Evolutionary conservation across 2,888 invertebrate genomes (phyloP).

Genomic region (Brachyptera putata): DNA sequence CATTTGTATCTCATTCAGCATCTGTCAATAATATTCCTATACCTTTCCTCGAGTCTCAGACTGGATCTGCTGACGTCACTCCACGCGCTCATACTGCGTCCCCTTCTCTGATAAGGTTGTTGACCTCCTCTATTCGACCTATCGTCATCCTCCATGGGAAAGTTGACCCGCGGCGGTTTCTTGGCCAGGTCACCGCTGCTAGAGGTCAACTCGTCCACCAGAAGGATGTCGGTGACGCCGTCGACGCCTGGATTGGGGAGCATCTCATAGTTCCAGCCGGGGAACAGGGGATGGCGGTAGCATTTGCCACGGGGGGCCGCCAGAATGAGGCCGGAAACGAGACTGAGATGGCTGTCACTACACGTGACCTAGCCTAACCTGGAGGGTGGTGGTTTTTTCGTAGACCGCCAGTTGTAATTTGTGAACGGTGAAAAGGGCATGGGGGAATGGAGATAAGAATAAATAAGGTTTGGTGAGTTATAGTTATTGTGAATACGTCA

Average conservation of each 20-base stretch:
- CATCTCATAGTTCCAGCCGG: constrained; percentile 47
- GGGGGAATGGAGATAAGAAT: too few relatives aligned
- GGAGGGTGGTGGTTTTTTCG: background rate
- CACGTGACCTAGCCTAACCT: background rate
- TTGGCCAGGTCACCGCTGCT: constrained; percentile 34
- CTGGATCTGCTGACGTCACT: constrained; percentile 81
- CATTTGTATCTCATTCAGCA: too few relatives aligned
- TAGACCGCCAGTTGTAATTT: background rate
- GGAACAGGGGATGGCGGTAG: constrained; percentile 32
- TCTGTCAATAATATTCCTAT: constrained; percentile 32
- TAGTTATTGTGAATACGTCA: too few relatives aligned
- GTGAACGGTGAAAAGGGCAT: background rate
- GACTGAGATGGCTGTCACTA: background rate
- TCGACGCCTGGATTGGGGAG: constrained; percentile 42
- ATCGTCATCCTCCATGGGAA: constrained; percentile 47
- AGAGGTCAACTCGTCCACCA: constrained; percentile 30
- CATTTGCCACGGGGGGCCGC: constrained; percentile 23
- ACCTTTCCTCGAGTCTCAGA: constrained; percentile 76
- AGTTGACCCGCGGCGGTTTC: constrained; percentile 55
- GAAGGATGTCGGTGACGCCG: constrained; percentile 30
- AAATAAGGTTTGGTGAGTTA: too few relatives aligned
- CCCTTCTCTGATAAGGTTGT: constrained; percentile 41
- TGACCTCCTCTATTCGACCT: constrained; percentile 20
- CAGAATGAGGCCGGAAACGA: constrained; percentile 24
- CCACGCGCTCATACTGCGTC: constrained; percentile 81